Evolutionary conservation across 2,113 vertebrate genomes (phyloP).

Genomic region (Meriones unguiculatus): DNA sequence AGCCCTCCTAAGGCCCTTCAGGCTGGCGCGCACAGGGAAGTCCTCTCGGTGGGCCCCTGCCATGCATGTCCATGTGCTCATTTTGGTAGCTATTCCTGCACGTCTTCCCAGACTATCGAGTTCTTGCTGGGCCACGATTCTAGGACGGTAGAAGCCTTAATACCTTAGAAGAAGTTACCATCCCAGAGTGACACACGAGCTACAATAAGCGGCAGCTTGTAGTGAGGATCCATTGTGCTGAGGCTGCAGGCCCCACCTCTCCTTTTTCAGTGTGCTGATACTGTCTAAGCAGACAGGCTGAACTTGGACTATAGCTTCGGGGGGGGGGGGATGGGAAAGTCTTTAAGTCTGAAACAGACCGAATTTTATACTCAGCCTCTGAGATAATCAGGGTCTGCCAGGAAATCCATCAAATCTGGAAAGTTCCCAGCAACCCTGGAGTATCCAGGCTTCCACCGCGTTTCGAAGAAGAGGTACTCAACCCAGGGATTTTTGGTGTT

Average conservation of each 20-base stretch:
- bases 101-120: not conserved
- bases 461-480: not conserved
- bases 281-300: not conserved
- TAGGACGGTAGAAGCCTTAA: not conserved
- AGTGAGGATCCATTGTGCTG: fast-evolving
- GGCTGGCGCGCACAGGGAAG: fast-evolving
- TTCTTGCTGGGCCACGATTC: not conserved
- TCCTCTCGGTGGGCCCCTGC: not conserved
- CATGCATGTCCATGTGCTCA: fast-evolving
- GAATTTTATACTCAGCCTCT: not conserved
- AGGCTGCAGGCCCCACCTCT: no score
- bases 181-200: fast-evolving
- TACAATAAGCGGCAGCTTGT: fast-evolving
- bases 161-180: not conserved
- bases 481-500: fast-evolving
- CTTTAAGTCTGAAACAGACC: not conserved
- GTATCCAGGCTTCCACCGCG: not conserved
- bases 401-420: not conserved
- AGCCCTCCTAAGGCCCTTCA: fast-evolving
- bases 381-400: no score
- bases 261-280: not conserved
- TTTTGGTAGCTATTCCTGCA: not conserved
- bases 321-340: not conserved
- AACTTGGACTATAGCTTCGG: not conserved
- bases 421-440: not conserved